These are phyloP conservation scores for Orestias chungarensis DNA, from an alignment of 2,797 vertebrate genomes.

Conservation along the genomic window DNA sequence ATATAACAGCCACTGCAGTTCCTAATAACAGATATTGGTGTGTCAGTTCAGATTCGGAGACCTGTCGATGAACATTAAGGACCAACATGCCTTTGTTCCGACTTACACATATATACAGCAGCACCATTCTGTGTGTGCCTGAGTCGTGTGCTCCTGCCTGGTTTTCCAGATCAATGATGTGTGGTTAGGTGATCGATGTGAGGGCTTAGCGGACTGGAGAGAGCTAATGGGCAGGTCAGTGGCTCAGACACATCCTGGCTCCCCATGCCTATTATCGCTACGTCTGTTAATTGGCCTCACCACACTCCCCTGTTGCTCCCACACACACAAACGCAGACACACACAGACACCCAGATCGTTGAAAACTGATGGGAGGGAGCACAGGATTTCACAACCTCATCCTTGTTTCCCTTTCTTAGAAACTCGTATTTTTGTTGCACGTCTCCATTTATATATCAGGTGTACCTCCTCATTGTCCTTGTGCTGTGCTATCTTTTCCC, in stretches of 20 bases:
- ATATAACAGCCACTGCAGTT: slow-evolving; percentile 58
- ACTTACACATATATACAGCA: slow-evolving; percentile 31
- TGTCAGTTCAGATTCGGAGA: slow-evolving; percentile 37
- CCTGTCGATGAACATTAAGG: slow-evolving; percentile 38
- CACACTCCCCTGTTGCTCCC: slow-evolving; percentile 68
- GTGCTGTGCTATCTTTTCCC: slow-evolving; percentile 23
- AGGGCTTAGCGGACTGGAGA: slow-evolving; percentile 77
- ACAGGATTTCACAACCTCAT: slow-evolving; percentile 44
- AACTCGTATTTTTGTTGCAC: slow-evolving; percentile 20
- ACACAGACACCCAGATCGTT: slow-evolving; percentile 32
- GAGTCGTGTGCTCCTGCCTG: slow-evolving; percentile 82
- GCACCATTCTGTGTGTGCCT: slow-evolving; percentile 65
- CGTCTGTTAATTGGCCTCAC: slow-evolving; percentile 80
- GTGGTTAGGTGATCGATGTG: slow-evolving; percentile 84
- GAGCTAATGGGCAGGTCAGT: slow-evolving; percentile 75
- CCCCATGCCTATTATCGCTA: slow-evolving; percentile 80
- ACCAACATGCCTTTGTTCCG: slow-evolving; percentile 3
- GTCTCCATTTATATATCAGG: slow-evolving; percentile 11
- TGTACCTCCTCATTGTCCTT: slow-evolving; percentile 29
- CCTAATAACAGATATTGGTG: slow-evolving; percentile 52
- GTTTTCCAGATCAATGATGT: slow-evolving; percentile 88
- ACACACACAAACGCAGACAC: slow-evolving; percentile 12
- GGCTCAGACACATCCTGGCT: slow-evolving; percentile 71
- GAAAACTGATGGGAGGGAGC: slow-evolving; percentile 41
- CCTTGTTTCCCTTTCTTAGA: slow-evolving; percentile 24